Base-by-base conservation (phyloP, 2,113 vertebrate genomes). In the Oophaga pumilio region DNA sequence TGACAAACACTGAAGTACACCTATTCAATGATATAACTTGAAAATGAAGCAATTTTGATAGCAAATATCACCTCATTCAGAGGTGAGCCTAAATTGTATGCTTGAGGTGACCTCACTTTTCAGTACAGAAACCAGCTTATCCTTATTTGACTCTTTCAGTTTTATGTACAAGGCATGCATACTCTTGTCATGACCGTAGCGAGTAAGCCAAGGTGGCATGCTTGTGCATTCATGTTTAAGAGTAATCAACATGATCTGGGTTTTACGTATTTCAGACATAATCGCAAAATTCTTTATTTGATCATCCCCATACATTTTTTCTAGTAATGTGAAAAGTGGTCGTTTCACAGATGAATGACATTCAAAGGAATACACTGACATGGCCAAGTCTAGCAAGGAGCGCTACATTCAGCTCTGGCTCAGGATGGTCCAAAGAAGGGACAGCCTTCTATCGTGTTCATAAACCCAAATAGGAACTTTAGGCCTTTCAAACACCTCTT, bases 111-210 rank as follows among this genome's bases (percentile, higher is more conserved):
- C 33, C 33, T 43, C 33, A 43, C 33, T 43, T 43, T 43, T 43
- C 33, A 43, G 33, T 43, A 43, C 33, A 43, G 33, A 43, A 43
- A 53, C 8, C 33, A 50, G 60, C 59, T n/a, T 87, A 68, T 87
- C 85, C 85, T 87, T 43, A 81, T 62, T n/a, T 87, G 53, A 81
- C 85, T 52, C 57, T 69, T 22, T 28, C 1, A 33, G 7, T n/a
- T 50, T 24, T 26, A 18, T 71, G 59, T 33, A 71, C 62, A 43
- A 59, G 26, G n/a, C 85, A 80, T 28, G 76, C 28, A 85, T 33
- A 52, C 1, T 59, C 73, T 76, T 78, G 84, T 24, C 28, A 20
- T 24, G 52, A 57, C 17, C 24, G 13, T 59, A 69, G 60, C 49
- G 15, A 50, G 68, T 60, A 17, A 52, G 57, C 50, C 15, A 15